Percentiles rank a stretch among this genome's conserved stretches.
These are phyloP conservation scores for Pholis gunnellus DNA, from an alignment of 2,113 vertebrate genomes.

Conservation along the genomic window DNA sequence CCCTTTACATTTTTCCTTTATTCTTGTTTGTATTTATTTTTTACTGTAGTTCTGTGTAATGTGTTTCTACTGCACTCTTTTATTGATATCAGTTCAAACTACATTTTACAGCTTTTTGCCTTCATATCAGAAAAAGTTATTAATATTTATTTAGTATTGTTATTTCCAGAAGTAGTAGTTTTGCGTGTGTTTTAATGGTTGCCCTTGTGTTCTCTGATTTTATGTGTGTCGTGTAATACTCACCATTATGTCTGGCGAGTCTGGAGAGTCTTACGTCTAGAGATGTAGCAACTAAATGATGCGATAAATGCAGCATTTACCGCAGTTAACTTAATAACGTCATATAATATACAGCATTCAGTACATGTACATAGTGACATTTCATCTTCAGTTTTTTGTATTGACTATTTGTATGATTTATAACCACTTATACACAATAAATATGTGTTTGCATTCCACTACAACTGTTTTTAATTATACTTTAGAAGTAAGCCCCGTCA, in stretches of 20 bases:
- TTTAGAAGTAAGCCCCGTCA: neutral
- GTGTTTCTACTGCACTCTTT: neutral
- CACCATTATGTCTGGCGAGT: neutral
- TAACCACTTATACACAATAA: constrained; percentile 1
- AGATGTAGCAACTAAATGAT: no score
- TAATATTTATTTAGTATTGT: neutral
- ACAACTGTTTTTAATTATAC: neutral
- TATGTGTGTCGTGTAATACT: neutral
- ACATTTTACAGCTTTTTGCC: neutral
- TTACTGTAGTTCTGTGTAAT: neutral
- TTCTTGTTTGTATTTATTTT: neutral
- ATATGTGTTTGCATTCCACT: neutral
- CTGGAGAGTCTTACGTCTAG: neutral
- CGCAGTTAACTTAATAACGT: neutral
- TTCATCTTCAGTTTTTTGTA: neutral
- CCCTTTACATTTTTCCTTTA: neutral
- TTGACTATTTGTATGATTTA: neutral
- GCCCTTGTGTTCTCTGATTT: neutral
- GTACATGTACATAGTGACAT: neutral
- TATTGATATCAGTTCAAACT: neutral
- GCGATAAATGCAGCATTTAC: no score
- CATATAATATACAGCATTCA: neutral
- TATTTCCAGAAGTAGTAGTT: neutral
- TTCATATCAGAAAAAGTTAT: neutral
- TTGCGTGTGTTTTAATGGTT: neutral